A percentile compares a stretch with the other conserved stretches of the same genome.
phyloP scores from a whole-genome alignment of 2,888 invertebrate species.

The Mimachlamys varia region DNA sequence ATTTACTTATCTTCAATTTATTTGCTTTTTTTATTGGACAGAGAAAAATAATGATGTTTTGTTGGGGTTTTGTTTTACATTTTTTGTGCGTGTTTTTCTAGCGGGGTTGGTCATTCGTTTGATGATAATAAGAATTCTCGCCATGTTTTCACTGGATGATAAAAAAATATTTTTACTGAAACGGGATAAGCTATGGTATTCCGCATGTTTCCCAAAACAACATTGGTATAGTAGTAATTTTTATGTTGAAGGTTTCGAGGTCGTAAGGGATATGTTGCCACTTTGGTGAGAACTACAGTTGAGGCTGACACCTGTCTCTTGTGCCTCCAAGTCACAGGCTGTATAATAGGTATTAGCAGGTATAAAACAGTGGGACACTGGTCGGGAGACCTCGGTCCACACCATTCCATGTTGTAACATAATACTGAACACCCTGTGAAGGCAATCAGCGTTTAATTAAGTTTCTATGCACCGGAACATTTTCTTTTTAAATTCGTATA shows the following conservation, averaged over 20 bases:
- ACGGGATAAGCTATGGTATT: too few relatives aligned
- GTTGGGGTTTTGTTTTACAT: too few relatives aligned
- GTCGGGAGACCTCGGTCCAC: background rate
- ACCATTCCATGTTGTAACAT: slow-evolving; percentile 46
- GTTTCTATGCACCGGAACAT: slow-evolving; percentile 37
- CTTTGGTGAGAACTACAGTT: background rate
- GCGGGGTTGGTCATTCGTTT: too few relatives aligned
- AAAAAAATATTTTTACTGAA: too few relatives aligned
- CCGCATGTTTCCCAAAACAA: background rate
- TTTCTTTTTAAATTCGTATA: slow-evolving; percentile 22
- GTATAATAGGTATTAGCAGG: slow-evolving; percentile 31
- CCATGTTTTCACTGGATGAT: too few relatives aligned
- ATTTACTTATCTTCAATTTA: too few relatives aligned
- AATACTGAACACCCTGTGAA: slow-evolving; percentile 42
- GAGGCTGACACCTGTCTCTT: slow-evolving; percentile 25
- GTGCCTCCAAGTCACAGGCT: background rate
- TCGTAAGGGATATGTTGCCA: background rate
- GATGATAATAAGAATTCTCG: too few relatives aligned
- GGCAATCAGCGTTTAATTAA: slow-evolving; percentile 50
- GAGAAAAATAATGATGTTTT: too few relatives aligned
- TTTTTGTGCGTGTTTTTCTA: too few relatives aligned
- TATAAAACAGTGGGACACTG: slow-evolving; percentile 31
- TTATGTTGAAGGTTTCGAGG: background rate
- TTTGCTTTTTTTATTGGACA: too few relatives aligned
- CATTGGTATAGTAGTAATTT: background rate